Evolutionary conservation across 2,797 vertebrate genomes (phyloP).

Genomic region (Threskiornis aethiopicus): DNA sequence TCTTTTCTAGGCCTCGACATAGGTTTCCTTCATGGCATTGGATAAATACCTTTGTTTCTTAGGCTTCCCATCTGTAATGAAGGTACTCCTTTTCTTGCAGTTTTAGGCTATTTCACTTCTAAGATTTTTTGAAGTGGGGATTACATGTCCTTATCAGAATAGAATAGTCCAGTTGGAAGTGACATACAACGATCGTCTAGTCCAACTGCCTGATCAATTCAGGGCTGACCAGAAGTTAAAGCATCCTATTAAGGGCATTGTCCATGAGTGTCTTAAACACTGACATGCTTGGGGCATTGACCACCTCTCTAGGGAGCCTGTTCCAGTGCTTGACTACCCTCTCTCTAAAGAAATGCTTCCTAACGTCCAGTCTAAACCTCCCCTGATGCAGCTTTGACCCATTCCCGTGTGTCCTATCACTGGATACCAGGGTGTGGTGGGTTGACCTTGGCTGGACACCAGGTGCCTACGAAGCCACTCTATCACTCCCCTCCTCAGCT

Average conservation of each 20-base stretch:
- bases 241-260: background rate
- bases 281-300: background rate
- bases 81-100: background rate
- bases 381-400: background rate
- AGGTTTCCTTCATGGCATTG: background rate
- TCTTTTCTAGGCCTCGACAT: background rate
- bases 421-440: no score
- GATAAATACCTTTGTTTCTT: background rate
- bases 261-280: background rate
- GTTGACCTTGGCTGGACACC: no score
- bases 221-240: background rate
- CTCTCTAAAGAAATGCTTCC: background rate
- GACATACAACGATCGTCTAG: background rate
- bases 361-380: background rate
- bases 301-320: background rate
- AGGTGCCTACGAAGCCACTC: no score
- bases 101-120: background rate
- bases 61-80: background rate
- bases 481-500: no score
- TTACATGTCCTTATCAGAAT: background rate
- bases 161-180: background rate
- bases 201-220: background rate
- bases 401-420: accelerated
- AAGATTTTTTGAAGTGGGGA: background rate
- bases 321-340: background rate